Evolutionary conservation across 2,888 invertebrate species (phyloP).

Genomic region (Tetropium fuscum): DNA sequence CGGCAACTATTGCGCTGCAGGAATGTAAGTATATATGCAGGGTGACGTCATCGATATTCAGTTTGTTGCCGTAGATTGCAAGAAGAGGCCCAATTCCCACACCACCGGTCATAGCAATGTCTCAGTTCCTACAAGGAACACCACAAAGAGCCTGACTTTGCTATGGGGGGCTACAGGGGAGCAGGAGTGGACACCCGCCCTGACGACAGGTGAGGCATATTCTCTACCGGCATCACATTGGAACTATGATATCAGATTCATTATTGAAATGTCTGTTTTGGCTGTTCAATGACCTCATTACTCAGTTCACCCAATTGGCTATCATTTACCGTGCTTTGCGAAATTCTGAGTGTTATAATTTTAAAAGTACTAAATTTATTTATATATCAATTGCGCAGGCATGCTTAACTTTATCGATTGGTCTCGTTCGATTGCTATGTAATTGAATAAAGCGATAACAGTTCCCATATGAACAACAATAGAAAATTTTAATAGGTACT

Average conservation of each 20-base stretch:
- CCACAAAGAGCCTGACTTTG: conserved; percentile 73
- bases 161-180: conserved; percentile 97
- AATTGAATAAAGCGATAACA: no score
- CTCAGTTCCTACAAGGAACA: conserved; percentile 53
- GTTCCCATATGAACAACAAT: no score
- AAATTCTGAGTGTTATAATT: conserved; percentile 22
- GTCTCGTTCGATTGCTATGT: no score
- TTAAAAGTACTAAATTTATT: conserved; percentile 4
- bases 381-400: conserved; percentile 1
- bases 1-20: conserved; percentile 66
- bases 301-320: conserved; percentile 27
- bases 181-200: conserved; percentile 96
- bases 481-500: no score
- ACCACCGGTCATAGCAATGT: conserved; percentile 55
- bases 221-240: neutral
- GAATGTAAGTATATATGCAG: conserved; percentile 65
- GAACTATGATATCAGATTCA: neutral
- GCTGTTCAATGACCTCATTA: conserved; percentile 18
- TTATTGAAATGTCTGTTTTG: conserved; percentile 29
- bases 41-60: neutral
- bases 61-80: conserved; percentile 58
- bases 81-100: conserved; percentile 63
- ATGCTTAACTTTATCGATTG: conserved; percentile 13
- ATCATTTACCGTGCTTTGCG: conserved; percentile 26
- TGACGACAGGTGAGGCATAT: conserved; percentile 83